Percentiles rank a stretch among this genome's conserved stretches.
Evolutionary conservation across 2,113 vertebrate species (phyloP).

Genomic region (Elgaria multicarinata): DNA sequence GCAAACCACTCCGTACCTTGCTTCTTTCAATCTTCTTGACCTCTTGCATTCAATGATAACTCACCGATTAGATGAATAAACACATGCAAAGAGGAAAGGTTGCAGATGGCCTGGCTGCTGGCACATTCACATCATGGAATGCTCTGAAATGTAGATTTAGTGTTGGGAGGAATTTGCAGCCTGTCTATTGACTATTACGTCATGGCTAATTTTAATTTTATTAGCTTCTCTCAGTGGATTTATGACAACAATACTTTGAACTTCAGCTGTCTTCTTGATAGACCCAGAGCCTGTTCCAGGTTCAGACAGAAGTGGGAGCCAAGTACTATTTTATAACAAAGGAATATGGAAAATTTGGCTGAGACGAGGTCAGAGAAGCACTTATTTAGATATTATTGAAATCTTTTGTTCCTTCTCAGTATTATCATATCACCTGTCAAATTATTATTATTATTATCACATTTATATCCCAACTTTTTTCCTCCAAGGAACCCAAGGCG

Average conservation of each 20-base stretch:
- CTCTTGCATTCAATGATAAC: too few species aligned
- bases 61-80: too few species aligned
- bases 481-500: too few species aligned
- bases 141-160: neutral
- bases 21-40: too few species aligned
- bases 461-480: too few species aligned
- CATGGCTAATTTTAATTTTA: constrained; percentile 49
- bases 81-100: too few species aligned
- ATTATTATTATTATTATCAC: too few species aligned
- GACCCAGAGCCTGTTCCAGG: constrained; percentile 19
- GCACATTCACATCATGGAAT: neutral
- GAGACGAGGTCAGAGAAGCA: neutral
- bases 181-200: constrained; percentile 60
- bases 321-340: constrained; percentile 10
- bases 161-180: constrained; percentile 37
- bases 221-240: constrained; percentile 44
- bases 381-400: neutral
- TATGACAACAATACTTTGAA: constrained; percentile 24
- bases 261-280: constrained; percentile 12
- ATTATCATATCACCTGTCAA: neutral
- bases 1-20: neutral
- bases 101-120: too few species aligned
- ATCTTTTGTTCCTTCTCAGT: constrained; percentile 27
- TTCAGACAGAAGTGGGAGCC: constrained; percentile 2
- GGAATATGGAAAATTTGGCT: neutral